Conservation (phyloP, 2,113 vertebrate genomes). For the Neotragus moschatus region DNA sequence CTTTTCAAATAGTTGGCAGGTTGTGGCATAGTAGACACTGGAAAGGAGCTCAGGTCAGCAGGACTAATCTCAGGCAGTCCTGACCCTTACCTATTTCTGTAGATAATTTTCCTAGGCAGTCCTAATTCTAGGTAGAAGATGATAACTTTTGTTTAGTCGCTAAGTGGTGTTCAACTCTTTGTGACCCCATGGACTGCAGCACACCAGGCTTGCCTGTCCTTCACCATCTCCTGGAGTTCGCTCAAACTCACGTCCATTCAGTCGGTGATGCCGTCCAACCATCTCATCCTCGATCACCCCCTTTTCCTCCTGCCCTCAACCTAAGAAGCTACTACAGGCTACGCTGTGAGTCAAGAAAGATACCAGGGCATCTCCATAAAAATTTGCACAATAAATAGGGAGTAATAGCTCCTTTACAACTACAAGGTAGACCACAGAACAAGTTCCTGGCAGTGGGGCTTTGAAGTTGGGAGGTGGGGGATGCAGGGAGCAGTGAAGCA, state of each 20-base stretch:
- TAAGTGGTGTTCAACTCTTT: not conserved
- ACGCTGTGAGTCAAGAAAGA: slow-evolving; percentile 23
- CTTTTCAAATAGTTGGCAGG: not conserved
- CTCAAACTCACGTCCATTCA: not conserved
- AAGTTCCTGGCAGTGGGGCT: not conserved
- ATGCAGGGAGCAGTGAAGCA: not conserved
- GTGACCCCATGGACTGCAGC: not conserved
- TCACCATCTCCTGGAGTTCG: not conserved
- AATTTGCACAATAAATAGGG: slow-evolving; percentile 52
- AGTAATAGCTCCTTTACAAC: slow-evolving; percentile 34
- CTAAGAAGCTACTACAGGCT: not conserved
- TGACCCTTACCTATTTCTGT: not conserved
- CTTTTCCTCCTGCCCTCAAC: not conserved
- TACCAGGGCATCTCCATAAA: slow-evolving; percentile 39
- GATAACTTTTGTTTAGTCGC: not conserved
- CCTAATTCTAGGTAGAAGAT: not conserved
- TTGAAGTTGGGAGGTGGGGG: slow-evolving; percentile 42
- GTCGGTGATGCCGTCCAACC: not conserved
- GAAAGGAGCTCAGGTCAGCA: not conserved
- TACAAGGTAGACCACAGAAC: not conserved
- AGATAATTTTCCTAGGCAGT: not conserved
- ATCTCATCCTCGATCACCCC: not conserved
- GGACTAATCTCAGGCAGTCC: not conserved
- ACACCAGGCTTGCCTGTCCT: not conserved
- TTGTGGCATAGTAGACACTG: no score